Evolutionary conservation across 2,888 invertebrate genomes (phyloP).

Genomic region (Agrotis puta): DNA sequence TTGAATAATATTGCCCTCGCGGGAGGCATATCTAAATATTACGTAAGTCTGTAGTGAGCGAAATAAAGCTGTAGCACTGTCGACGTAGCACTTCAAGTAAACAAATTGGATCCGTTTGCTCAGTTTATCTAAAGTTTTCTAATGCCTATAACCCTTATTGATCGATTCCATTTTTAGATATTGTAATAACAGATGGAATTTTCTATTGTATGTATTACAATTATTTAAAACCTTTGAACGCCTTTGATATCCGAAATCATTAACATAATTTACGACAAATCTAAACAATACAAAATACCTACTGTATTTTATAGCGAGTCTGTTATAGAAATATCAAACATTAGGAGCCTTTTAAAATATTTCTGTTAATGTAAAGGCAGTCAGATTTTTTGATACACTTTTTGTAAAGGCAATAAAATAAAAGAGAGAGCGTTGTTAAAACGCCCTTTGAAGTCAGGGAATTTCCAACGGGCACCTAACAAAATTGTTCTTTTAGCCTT

Average conservation of each 20-base stretch:
- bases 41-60: slow-evolving; percentile 68
- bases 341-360: slow-evolving; percentile 58
- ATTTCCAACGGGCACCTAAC: slow-evolving; percentile 88
- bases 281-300: slow-evolving; percentile 2
- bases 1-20: slow-evolving; percentile 51
- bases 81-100: slow-evolving; percentile 73
- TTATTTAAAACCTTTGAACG: slow-evolving; percentile 14
- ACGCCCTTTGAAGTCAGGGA: slow-evolving; percentile 88
- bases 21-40: slow-evolving; percentile 60
- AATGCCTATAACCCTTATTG: slow-evolving; percentile 58
- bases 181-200: slow-evolving; percentile 6
- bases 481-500: slow-evolving; percentile 88
- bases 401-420: slow-evolving; percentile 84
- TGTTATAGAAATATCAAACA: slow-evolving; percentile 32
- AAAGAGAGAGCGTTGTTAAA: slow-evolving; percentile 84
- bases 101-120: slow-evolving; percentile 77
- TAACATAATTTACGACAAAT: slow-evolving; percentile 13
- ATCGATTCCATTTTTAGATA: slow-evolving; percentile 32
- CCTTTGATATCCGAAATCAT: slow-evolving; percentile 17
- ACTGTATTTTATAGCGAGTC: slow-evolving; percentile 1
- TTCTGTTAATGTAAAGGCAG: slow-evolving; percentile 60
- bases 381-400: slow-evolving; percentile 76
- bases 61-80: slow-evolving; percentile 74
- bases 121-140: slow-evolving; percentile 71
- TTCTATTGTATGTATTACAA: neutral